Evolutionary conservation across 1,140 invertebrate species (phyloP).

Genomic region (Drosophila pallidifrons): DNA sequence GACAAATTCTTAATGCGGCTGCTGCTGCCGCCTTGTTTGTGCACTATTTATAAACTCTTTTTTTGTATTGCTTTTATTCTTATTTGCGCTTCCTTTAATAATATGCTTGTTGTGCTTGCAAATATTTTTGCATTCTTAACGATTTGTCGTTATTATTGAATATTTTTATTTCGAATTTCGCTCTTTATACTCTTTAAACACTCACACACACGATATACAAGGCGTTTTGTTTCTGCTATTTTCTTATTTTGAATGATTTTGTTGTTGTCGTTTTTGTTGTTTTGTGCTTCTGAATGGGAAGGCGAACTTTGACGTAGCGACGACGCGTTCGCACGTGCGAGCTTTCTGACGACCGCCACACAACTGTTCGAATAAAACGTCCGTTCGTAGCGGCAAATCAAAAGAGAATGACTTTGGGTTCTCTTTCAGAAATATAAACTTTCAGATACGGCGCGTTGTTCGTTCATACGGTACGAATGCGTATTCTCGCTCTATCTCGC

Average conservation of each 20-base stretch:
- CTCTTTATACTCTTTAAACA: conserved; percentile 36
- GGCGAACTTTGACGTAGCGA: conserved; percentile 42
- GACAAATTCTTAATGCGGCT: conserved; percentile 71
- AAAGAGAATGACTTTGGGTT: conserved; percentile 49
- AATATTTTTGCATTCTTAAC: conserved; percentile 56
- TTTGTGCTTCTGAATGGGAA: conserved; percentile 40
- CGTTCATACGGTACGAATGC: conserved; percentile 23
- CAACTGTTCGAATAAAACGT: conserved; percentile 42
- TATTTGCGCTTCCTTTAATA: conserved; percentile 27
- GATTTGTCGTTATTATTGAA: conserved; percentile 63
- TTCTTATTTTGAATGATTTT: conserved; percentile 15
- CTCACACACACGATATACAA: conserved; percentile 31
- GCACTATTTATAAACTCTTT: conserved; percentile 78
- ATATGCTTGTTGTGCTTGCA: conserved; percentile 47
- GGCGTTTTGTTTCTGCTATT: conserved; percentile 29
- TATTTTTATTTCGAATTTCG: conserved; percentile 63
- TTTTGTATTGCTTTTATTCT: not conserved
- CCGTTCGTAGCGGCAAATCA: conserved; percentile 50
- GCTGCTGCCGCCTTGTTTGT: conserved; percentile 56
- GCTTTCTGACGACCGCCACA: conserved; percentile 59
- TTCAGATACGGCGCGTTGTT: conserved; percentile 34
- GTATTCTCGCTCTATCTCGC: conserved; percentile 15
- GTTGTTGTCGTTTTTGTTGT: conserved; percentile 11
- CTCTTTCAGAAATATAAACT: conserved; percentile 34
- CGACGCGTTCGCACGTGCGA: conserved; percentile 58